Base-by-base conservation (phyloP, 2,113 vertebrate species). In the Apus apus region DNA sequence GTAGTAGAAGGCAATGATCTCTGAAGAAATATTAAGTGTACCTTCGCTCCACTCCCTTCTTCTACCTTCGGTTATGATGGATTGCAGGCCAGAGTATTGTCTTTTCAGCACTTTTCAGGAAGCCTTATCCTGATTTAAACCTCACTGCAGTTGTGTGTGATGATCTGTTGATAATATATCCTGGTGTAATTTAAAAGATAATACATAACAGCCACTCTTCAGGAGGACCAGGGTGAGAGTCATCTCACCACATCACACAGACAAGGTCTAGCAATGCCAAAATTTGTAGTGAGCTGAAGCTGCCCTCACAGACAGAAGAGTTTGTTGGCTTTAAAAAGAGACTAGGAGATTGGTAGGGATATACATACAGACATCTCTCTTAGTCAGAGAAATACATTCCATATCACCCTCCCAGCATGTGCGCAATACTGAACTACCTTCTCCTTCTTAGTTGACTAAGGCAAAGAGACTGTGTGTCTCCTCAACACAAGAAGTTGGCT, bases 61-160 rank as follows among this genome's bases (percentile, higher is more conserved):
- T 83, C 40, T 51, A 1, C 19, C 11, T 77, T 62, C 1, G 0
- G 5, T 54, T 83, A 5, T 27, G 38, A 66, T 9, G 27, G 57
- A 58, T 14, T 51, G 1, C 4, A 3, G 14, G 12, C 9, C 29
- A 53, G 32, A 53, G 9, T 21, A 38, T 11, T 43, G 3, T 36
- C 14, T 79, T 62, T 72, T 38, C n/a, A 67, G 5, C 19, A 72
- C 6, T 90, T 80, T 84, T 86, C 27, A 70, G 19, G 46, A 80
- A 80, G 3, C 3, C 23, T 56, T 64, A 15, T 14, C 4, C 50
- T 73, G 18, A 54, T 83, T 65, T 73, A 88, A 88, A 70, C 26
- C 12, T 64, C 27, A 30, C 0, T 0, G 2, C 2, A 51, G 2
- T 11, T 87, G 20, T 13, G 14, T 43, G 18, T 51, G 15, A 45